Conservation (phyloP, 2,797 vertebrate genomes). For the Molothrus ater region DNA sequence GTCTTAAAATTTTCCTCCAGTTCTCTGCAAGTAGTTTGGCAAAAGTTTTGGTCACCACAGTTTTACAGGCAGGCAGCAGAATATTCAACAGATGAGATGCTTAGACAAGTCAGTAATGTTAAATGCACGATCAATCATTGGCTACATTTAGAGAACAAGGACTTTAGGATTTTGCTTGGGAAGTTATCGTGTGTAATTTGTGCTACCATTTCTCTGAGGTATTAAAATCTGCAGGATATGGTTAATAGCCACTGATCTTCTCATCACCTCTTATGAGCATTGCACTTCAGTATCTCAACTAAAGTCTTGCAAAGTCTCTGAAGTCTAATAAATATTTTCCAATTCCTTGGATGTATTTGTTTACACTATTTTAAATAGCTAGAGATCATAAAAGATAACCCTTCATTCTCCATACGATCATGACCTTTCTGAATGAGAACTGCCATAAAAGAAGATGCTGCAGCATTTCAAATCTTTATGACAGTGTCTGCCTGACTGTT, state of each 20-base stretch:
- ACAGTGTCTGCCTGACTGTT: conserved; percentile 52
- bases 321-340: conserved; percentile 69
- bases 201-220: not conserved
- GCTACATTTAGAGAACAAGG: not conserved
- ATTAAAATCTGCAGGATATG: not conserved
- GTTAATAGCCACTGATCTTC: conserved; percentile 44
- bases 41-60: not conserved
- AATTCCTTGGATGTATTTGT: conserved; percentile 71
- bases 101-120: not conserved
- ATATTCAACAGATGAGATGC: not conserved
- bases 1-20: not conserved
- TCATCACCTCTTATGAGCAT: not conserved
- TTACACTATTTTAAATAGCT: conserved; percentile 70
- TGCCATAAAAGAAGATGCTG: conserved; percentile 48
- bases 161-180: not conserved
- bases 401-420: conserved; percentile 48
- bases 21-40: not conserved
- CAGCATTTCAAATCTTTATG: conserved; percentile 71
- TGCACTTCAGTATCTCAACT: conserved; percentile 24
- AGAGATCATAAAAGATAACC: conserved; percentile 69
- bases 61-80: not conserved
- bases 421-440: conserved; percentile 74
- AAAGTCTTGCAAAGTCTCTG: conserved; percentile 18
- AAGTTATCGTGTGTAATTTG: not conserved
- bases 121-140: not conserved